phyloP scores from a whole-genome alignment of 2,888 invertebrate genomes.

The Hipparchia semele region DNA sequence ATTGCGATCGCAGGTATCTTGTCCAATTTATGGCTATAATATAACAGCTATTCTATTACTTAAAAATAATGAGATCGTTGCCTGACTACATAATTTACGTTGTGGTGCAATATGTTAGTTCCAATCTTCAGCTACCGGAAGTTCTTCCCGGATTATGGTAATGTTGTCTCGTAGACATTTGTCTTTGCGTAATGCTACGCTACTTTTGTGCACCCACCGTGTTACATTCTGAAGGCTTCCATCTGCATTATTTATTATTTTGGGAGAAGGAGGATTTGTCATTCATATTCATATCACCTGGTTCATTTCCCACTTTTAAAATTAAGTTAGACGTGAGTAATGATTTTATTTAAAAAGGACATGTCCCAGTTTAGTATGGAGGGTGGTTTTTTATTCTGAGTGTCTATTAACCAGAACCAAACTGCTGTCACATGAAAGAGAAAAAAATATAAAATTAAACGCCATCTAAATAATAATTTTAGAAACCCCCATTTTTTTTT shows the following conservation, averaged over 20 bases:
- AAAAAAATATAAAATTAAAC: too few relatives aligned
- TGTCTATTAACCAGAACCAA: too few relatives aligned
- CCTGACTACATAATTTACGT: slow-evolving; percentile 16
- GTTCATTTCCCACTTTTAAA: slow-evolving; percentile 5
- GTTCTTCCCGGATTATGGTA: slow-evolving; percentile 70
- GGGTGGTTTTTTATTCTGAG: too few relatives aligned
- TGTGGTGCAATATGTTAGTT: slow-evolving; percentile 21
- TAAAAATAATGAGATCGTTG: slow-evolving; percentile 11
- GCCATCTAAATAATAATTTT: too few relatives aligned
- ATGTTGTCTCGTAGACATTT: slow-evolving; percentile 55
- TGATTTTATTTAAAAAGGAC: background rate
- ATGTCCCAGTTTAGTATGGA: too few relatives aligned
- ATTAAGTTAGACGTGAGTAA: background rate
- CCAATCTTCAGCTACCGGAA: slow-evolving; percentile 21
- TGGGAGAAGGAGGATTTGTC: slow-evolving; percentile 4
- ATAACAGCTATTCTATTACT: background rate
- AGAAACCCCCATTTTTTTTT: too few relatives aligned
- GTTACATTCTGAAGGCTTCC: slow-evolving; percentile 61
- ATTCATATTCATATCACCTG: slow-evolving; percentile 5
- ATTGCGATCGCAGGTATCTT: background rate
- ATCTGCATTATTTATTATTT: slow-evolving; percentile 23
- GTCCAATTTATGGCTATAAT: too few relatives aligned
- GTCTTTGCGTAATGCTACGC: slow-evolving; percentile 71
- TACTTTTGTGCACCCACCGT: slow-evolving; percentile 57
- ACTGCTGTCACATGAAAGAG: too few relatives aligned